Evolutionary conservation across 2,113 vertebrate species (phyloP).

Genomic region (Anoplopoma fimbria): DNA sequence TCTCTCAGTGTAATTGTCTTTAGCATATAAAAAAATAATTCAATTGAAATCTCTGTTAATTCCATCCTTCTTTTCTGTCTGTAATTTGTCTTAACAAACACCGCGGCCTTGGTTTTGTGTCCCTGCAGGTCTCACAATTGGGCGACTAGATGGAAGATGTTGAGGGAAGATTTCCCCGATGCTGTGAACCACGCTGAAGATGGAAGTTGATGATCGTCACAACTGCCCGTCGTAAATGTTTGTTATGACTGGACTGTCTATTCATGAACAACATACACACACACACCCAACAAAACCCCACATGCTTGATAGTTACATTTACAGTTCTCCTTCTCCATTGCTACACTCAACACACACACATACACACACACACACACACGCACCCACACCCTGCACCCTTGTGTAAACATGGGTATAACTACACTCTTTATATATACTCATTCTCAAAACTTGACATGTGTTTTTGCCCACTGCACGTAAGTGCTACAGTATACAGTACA

Average conservation of each 20-base stretch:
- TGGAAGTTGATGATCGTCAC: slow-evolving; percentile 60
- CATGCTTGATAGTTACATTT: slow-evolving; percentile 62
- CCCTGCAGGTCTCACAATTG: slow-evolving; percentile 55
- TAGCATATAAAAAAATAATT: background rate
- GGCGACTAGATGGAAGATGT: slow-evolving; percentile 60
- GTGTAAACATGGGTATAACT: slow-evolving; percentile 68
- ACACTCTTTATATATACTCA: slow-evolving; percentile 75
- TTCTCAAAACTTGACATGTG: slow-evolving; percentile 75
- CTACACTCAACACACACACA: slow-evolving; percentile 41
- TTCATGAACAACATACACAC: slow-evolving; percentile 75
- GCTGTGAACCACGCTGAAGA: slow-evolving; percentile 80
- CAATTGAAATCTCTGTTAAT: background rate
- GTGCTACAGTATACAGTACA: slow-evolving; percentile 77
- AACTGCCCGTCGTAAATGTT: slow-evolving; percentile 76
- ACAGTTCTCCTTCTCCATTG: slow-evolving; percentile 59
- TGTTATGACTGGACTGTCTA: slow-evolving; percentile 83
- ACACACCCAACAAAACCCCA: slow-evolving; percentile 27
- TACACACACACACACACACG: slow-evolving; percentile 36
- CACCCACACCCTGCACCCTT: slow-evolving; percentile 51
- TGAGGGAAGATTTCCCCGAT: slow-evolving; percentile 61
- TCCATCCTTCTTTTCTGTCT: background rate
- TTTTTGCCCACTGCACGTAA: slow-evolving; percentile 76
- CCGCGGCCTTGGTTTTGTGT: background rate
- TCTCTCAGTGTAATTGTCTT: background rate
- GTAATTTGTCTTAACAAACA: background rate